Evolutionary conservation across 2,888 invertebrate genomes (phyloP), one percentile per base, ranked within the genome.

Genomic region (Synanthedon myopaeformis): DNA sequence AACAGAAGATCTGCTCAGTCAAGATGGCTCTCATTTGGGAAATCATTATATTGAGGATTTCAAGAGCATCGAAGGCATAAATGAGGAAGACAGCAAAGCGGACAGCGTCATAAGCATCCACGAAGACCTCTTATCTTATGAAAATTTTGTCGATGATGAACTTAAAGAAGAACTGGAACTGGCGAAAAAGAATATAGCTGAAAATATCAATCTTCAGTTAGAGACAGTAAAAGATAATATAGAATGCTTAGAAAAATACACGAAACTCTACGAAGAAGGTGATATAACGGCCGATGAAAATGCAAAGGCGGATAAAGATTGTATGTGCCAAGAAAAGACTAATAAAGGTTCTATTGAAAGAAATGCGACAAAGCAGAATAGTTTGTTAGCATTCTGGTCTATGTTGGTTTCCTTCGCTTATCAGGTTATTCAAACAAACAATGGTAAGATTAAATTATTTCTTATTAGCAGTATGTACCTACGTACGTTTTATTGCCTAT

Each of bases 341-440:
- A 56, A 8, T 19, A 53, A 58, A 14, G 56, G 56, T 13, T 55
- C 59, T 53, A 53, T 56, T 11, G 58, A 59, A 50, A 65, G 65
- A 51, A 59, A 55, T 49, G 56, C 58, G 6, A 62, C 69, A 13
- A 57, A 61, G 51, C 72, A 73, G 42, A 67, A 67, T 52, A 69
- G 68, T 54, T 41, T 74, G 6, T 57, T 68, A 35, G 58, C 65
- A 12, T 63, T 82, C 53, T 87, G 86, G 86, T 70, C 80, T 1
- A 78, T 74, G 58, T 59, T 87, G 48, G 85, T 87, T 11, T 74
- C 79, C 3, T 83, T 84, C 58, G 82, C 86, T 6, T 81, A 82
- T 61, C 78, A 83, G 65, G 63, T 81, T 10, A 71, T 80, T 52
- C 74, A 78, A 58, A 62, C 79, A 13, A 81, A 81, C 57, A 80